A percentile compares a stretch with the other conserved stretches of the same genome.
phyloP scores from a whole-genome alignment of 2,113 vertebrate species.

The Rhinoptilus africanus region DNA sequence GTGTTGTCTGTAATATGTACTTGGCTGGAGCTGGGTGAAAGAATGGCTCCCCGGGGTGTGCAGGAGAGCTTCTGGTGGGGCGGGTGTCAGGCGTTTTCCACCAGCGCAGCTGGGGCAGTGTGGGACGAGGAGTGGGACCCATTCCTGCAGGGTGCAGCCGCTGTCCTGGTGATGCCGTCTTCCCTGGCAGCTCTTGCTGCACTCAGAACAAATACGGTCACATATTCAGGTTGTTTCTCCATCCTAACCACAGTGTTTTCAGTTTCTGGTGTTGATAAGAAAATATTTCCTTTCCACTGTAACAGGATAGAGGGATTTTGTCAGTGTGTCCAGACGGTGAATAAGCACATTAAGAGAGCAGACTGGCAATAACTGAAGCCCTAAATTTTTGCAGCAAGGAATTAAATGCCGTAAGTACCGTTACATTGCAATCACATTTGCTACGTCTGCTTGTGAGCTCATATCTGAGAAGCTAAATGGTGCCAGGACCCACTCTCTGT shows the following conservation, averaged over 20 bases:
- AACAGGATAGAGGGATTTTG: background rate
- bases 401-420: background rate
- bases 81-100: rapidly evolving
- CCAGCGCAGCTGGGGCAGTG: rapidly evolving
- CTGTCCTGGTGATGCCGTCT: background rate
- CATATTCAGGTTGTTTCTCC: background rate
- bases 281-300: background rate
- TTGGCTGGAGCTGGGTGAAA: background rate
- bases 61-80: background rate
- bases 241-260: background rate
- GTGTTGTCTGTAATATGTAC: rapidly evolving
- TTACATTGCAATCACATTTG: background rate
- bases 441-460: background rate
- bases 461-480: background rate
- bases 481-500: background rate
- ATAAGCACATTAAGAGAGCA: background rate
- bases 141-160: rapidly evolving
- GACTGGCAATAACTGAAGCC: background rate
- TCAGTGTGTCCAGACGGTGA: background rate
- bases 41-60: rapidly evolving
- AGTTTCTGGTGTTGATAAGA: background rate
- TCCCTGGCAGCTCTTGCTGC: background rate
- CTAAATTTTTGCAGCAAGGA: background rate
- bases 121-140: rapidly evolving
- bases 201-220: background rate